These are phyloP conservation scores for Paradisaea rubra DNA, from an alignment of 2,113 vertebrate species.

Conservation along the genomic window DNA sequence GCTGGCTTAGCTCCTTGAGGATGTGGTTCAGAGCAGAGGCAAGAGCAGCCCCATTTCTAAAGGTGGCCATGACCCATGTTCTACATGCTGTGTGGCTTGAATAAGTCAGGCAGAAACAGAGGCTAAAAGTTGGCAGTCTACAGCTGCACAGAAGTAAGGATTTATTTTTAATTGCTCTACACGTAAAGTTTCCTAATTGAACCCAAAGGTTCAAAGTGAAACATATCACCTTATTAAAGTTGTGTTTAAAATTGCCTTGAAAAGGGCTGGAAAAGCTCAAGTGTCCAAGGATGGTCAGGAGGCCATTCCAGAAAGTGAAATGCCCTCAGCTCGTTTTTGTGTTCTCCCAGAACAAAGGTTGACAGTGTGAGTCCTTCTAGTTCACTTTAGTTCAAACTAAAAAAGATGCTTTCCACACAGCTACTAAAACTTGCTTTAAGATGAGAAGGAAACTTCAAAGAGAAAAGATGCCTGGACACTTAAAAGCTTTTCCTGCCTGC, in stretches of 20 bases:
- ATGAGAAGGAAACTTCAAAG: neutral
- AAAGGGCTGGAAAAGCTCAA: neutral
- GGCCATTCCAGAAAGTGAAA: neutral
- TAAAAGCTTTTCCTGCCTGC: neutral
- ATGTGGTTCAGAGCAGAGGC: neutral
- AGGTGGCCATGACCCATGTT: neutral
- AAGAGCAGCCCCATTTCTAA: neutral
- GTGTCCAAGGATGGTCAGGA: neutral
- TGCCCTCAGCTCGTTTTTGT: neutral
- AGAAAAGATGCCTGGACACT: neutral
- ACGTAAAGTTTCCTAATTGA: neutral
- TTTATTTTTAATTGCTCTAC: neutral
- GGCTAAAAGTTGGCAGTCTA: neutral
- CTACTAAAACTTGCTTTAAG: neutral
- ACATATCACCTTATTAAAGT: neutral
- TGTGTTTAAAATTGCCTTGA: neutral
- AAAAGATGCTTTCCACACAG: neutral
- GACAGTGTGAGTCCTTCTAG: neutral
- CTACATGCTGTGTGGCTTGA: neutral
- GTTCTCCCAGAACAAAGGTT: neutral
- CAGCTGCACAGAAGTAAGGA: neutral
- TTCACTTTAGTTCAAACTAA: neutral
- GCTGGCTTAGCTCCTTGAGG: neutral
- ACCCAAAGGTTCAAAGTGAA: neutral
- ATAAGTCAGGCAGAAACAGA: neutral